Base-by-base conservation (phyloP, 2,888 invertebrate genomes). In the Holacanthella duospinosa region DNA sequence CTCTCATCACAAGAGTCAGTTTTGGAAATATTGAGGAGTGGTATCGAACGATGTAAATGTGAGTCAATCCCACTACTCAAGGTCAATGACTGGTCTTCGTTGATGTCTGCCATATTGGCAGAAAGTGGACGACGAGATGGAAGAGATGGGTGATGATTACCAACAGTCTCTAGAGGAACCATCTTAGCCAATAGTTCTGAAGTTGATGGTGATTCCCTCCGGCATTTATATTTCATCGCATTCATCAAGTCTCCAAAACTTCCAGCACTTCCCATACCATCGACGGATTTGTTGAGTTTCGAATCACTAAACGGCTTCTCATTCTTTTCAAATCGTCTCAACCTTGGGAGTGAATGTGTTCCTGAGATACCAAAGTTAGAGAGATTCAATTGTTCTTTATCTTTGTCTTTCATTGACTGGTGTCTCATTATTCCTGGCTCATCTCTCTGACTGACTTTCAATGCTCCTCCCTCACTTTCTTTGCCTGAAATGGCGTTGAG, bases 181-280 rank as follows among this genome's bases (percentile, higher is more conserved):
- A 85, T 84, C 72, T 84, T 80, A 9, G 87, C 87, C 53, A 88
- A 83, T 57, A 84, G 83, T 73, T 87, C 87, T 0, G 73, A 69
- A 59, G 68, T 70, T 76, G 86, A 86, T 24, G 85, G 81, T 1
- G 86, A 82, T 71, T 86, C 86, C 80, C 84, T 85, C 66, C 81
- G 84, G 74, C 85, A 85, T 66, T 86, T 86, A 74, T 85, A 87
- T 75, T 83, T 84, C 74, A 84, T 84, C 73, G 82, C 77, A 76
- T 88, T 88, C 88, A 88, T 88, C 73, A 88, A 78, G 76, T 89
- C 88, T 1, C 88, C 88, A 56, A 88, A 86, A 72, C 86, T 86
- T 24, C 85, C 85, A 0, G 77, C 73, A 54, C 55, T 60, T 1
- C 65, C 66, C 36, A 59, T 63, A 2, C 62, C 54, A 12, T n/a